These are phyloP conservation scores for Triplophysa rosa DNA, from an alignment of 2,113 vertebrate species.

Conservation along the genomic window DNA sequence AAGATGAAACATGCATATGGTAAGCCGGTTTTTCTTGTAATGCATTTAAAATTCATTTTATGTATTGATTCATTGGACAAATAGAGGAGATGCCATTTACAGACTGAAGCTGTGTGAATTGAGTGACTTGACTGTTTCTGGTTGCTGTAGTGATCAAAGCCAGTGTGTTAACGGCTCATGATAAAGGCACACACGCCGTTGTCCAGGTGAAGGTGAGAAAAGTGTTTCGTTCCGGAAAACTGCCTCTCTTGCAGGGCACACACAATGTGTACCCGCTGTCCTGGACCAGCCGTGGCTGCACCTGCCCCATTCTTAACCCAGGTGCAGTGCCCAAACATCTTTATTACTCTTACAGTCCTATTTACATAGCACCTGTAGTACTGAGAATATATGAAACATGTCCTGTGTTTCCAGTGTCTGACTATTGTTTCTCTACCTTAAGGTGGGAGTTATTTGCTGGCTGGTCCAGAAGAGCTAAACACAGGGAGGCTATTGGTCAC, in stretches of 20 bases:
- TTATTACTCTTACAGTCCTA: too few relatives aligned
- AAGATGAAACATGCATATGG: constrained; percentile 85
- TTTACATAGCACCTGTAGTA: too few relatives aligned
- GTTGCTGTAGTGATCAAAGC: constrained; percentile 81
- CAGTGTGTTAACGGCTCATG: constrained; percentile 85
- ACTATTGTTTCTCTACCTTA: not conserved
- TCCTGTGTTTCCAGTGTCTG: not conserved
- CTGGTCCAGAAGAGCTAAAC: constrained; percentile 79
- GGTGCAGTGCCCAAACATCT: constrained; percentile 61
- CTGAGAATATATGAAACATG: not conserved
- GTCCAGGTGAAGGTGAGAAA: constrained; percentile 86
- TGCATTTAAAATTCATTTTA: not conserved
- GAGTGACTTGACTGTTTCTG: constrained; percentile 6
- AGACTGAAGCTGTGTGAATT: not conserved
- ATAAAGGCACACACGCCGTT: constrained; percentile 88
- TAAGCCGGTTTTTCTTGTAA: constrained; percentile 58
- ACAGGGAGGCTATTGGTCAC: constrained; percentile 82
- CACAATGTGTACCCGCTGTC: constrained; percentile 83
- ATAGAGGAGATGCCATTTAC: not conserved
- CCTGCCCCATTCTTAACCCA: constrained; percentile 88
- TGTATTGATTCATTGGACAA: not conserved
- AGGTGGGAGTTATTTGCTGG: constrained; percentile 85
- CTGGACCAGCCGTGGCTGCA: constrained; percentile 88
- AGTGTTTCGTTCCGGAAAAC: constrained; percentile 77
- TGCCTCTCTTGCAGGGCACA: constrained; percentile 73